A percentile compares a stretch with the other conserved stretches of the same genome.
Conservation (phyloP, 1,140 invertebrate species). For the Antheraea pernyi region DNA sequence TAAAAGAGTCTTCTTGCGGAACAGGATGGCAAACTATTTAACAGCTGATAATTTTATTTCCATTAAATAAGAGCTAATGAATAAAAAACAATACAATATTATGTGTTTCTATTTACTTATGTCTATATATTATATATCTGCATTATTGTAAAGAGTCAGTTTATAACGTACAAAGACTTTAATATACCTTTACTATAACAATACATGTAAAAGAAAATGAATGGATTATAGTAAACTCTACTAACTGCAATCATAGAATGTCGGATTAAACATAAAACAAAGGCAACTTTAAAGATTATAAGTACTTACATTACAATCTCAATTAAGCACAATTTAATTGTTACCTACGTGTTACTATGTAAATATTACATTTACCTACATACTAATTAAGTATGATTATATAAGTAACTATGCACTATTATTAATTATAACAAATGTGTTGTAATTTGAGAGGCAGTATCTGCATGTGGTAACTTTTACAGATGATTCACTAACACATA, state of each 20-base stretch:
- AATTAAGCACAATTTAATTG: conserved; percentile 2
- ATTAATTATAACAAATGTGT: conserved; percentile 9
- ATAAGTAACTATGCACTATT: background rate
- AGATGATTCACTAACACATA: conserved; percentile 4
- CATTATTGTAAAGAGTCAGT: background rate
- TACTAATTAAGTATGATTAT: conserved; percentile 2
- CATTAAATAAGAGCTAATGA: too few relatives aligned
- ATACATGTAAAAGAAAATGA: too few relatives aligned
- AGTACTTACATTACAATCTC: conserved; percentile 1
- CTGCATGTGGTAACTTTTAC: conserved; percentile 12
- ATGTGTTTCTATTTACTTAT: background rate
- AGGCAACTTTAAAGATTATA: conserved; percentile 1
- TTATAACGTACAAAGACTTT: background rate
- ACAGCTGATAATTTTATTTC: too few relatives aligned
- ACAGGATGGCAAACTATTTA: too few relatives aligned
- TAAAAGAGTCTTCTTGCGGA: too few relatives aligned
- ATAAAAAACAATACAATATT: background rate
- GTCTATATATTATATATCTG: background rate
- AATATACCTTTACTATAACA: too few relatives aligned
- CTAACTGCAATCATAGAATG: background rate
- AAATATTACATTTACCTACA: conserved; percentile 2
- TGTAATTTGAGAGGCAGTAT: conserved; percentile 8
- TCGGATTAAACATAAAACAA: background rate
- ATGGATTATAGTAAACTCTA: too few relatives aligned
- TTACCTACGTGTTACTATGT: background rate